These are phyloP conservation scores for Hypercompe scribonia DNA, from an alignment of 2,888 invertebrate genomes.

Conservation along the genomic window DNA sequence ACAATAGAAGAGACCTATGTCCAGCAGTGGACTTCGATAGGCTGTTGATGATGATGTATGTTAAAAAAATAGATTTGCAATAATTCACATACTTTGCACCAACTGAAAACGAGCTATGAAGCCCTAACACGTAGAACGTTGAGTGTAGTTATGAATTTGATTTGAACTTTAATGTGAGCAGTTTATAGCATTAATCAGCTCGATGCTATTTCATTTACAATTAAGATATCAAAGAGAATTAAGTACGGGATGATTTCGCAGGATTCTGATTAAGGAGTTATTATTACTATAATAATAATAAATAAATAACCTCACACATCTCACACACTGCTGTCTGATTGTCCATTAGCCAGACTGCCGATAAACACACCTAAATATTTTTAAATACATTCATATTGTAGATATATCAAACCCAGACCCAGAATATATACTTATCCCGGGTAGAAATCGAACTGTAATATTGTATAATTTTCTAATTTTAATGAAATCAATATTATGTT, in stretches of 20 bases:
- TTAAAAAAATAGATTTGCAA: background rate
- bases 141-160: conserved; percentile 23
- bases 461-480: background rate
- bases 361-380: too few relatives aligned
- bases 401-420: too few relatives aligned
- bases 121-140: conserved; percentile 16
- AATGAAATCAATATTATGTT: background rate
- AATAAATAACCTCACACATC: too few relatives aligned
- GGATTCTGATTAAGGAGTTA: conserved; percentile 1
- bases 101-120: conserved; percentile 3
- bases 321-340: too few relatives aligned
- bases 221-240: conserved; percentile 32
- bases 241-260: conserved; percentile 16
- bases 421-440: too few relatives aligned
- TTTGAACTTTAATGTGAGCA: conserved; percentile 18
- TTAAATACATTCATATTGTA: too few relatives aligned
- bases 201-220: conserved; percentile 26
- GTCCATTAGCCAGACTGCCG: too few relatives aligned
- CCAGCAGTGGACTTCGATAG: too few relatives aligned
- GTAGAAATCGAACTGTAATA: too few relatives aligned
- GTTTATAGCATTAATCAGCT: conserved; percentile 26
- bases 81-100: background rate
- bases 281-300: background rate
- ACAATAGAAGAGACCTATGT: too few relatives aligned
- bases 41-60: too few relatives aligned